Evolutionary conservation across 2,113 vertebrate genomes (phyloP), one percentile per base, ranked within the genome.

Genomic region (Pagrus major): DNA sequence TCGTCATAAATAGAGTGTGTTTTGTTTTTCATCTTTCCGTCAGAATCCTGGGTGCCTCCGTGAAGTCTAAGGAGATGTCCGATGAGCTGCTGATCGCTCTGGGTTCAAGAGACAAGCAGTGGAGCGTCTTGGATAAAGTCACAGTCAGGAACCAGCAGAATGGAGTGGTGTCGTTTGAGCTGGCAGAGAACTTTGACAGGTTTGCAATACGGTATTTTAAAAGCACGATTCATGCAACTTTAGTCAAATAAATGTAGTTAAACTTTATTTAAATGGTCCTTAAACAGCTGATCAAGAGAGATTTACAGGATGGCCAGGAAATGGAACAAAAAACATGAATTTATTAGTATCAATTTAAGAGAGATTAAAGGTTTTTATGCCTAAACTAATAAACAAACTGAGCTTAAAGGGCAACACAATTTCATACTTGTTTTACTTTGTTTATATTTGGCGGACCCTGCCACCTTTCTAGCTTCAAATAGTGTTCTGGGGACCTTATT

Each of bases 121-220:
- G 97, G 97, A 91, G 86, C 59, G 80, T 94, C 18, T 84, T 97
- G 81, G 95, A 97, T 49, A 81, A 95, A 54, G 71, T 94, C 56
- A 29, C 74, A 0, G 89, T 96, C 71, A 94, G 92, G 84, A 96
- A 93, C 67, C 51, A 89, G 72, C 91, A 87, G 67, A 96, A 93
- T 2, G 95, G 96, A 16, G 91, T 97, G 77, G 93, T 97, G 73
- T 95, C 95, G 23, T 96, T 98, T 90, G 94, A 97, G 85, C n/a
- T 97, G 61, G 73, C 56, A 0, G 93, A 97, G 73, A 95, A 92
- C 80, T 91, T 95, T 82, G 95, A 97, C 73, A 96, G 96, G 96
- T 97, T 37, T 35, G 81, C 9, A 54, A 20, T 15, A 31, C 0
- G 1, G 16, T 35, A 9, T 25, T 23, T 25, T n/a, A 21, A 52